phyloP scores from a whole-genome alignment of 2,113 vertebrate genomes.

The Bubo bubo region DNA sequence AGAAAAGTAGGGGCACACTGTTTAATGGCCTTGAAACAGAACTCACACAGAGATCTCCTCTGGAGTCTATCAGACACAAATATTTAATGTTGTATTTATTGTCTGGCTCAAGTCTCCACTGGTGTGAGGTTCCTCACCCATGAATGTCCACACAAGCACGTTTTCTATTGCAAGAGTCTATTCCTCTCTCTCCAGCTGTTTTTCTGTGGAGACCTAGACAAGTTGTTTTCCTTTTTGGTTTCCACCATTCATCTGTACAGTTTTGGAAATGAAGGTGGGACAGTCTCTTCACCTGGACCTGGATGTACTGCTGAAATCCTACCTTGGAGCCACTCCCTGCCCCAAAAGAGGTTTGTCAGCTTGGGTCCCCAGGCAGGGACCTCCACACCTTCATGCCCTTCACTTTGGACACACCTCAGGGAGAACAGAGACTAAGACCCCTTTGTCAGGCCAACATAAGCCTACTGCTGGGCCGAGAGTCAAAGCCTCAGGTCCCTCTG shows the following conservation, averaged over 20 bases:
- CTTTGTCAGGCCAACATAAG: not conserved
- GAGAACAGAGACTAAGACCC: not conserved
- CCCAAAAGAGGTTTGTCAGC: not conserved
- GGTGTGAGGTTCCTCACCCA: not conserved
- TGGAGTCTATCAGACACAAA: not conserved
- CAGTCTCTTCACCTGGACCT: not conserved
- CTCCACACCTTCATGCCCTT: not conserved
- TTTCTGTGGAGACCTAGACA: not conserved
- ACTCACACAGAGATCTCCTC: not conserved
- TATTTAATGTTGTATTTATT: not conserved
- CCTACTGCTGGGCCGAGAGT: not conserved
- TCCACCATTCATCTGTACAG: rapidly evolving
- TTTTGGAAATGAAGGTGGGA: not conserved
- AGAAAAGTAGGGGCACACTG: rapidly evolving
- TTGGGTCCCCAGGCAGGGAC: not conserved
- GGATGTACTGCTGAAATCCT: not conserved
- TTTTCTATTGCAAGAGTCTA: not conserved
- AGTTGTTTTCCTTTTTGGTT: not conserved
- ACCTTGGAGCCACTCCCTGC: not conserved
- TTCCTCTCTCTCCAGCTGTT: not conserved
- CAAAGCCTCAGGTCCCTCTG: not conserved
- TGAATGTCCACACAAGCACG: not conserved
- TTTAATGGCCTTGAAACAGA: not conserved
- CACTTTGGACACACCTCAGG: not conserved
- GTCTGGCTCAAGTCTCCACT: not conserved